A percentile compares a stretch with the other conserved stretches of the same genome.
These are phyloP conservation scores for Agrochola lychnidis DNA, from an alignment of 2,888 invertebrate species.

Conservation along the genomic window DNA sequence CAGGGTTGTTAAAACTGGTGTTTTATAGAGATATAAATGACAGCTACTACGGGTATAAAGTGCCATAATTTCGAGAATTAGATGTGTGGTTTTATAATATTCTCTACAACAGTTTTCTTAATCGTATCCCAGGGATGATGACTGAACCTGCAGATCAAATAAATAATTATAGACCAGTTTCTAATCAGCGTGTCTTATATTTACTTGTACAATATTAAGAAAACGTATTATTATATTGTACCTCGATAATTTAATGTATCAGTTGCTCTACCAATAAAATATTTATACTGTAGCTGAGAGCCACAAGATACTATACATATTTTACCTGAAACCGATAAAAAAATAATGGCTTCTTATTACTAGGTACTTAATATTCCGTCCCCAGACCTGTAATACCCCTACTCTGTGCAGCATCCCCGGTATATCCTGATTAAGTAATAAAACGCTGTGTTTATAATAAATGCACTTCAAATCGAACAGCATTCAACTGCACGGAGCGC, in stretches of 20 bases:
- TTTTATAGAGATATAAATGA: neutral
- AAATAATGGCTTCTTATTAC: constrained; percentile 23
- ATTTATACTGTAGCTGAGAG: neutral
- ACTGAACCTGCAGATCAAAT: neutral
- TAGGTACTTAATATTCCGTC: constrained; percentile 20
- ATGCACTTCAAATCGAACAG: constrained; percentile 39
- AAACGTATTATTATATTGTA: neutral
- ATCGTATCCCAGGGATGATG: no score
- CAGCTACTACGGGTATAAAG: neutral
- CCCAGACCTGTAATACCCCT: neutral
- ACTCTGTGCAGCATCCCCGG: neutral
- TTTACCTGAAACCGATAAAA: neutral
- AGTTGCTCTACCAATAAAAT: neutral
- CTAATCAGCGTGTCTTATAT: neutral
- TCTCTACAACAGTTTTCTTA: neutral
- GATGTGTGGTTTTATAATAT: neutral
- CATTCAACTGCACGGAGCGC: neutral
- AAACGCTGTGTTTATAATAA: constrained; percentile 52
- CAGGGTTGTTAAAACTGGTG: constrained; percentile 13
- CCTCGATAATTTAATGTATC: neutral
- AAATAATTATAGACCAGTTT: neutral
- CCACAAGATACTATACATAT: neutral
- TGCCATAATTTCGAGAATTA: neutral
- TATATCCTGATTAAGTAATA: constrained; percentile 44
- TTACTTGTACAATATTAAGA: neutral